Base-by-base conservation (phyloP, 2,888 invertebrate species). In the Ennomos quercinarius region DNA sequence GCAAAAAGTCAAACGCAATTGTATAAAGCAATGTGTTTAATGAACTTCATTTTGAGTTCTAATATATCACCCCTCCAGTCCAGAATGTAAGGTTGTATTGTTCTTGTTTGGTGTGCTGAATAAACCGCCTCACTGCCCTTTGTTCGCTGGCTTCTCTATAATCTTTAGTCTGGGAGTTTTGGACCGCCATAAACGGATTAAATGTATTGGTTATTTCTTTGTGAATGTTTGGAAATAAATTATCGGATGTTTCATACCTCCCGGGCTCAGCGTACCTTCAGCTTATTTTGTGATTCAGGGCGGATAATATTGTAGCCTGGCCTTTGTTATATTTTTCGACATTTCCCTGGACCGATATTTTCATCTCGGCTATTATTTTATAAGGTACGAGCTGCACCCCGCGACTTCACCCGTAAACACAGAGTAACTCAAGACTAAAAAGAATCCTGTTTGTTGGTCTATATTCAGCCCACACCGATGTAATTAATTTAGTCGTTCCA, bases 151-250 rank as follows among this genome's bases (percentile, higher is more conserved):
- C 52, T 17, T 44, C 49, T 45, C 43, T 61, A 27, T 27, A 56
- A 58, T 63, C 58, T 60, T 50, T 47, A 45, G 49, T 49, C 44
- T 35, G 41, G 39, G n/a, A 42, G 37, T 43, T 39, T 43, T n/a
- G 45, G 45, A 42, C 46, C 57, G 48, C 43, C 52, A 46, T 61
- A 61, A 56, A 57, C 46, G 56, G 45, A 64, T 62, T 63, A 53
- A 47, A 45, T 40, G 34, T 37, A 42, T 46, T 38, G 39, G 38
- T 49, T 38, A 50, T 47, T 47, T 54, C 50, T 42, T 55, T 54
- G 47, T 49, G 49, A 46, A 54, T 54, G 45, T 58, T 43, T 44
- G 36, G 42, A 59, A 48, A 48, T 48, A 58, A 52, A 40, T 58
- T 43, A 58, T 52, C 43, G 36, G 39, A 48, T 58, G 48, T 44